Evolutionary conservation across 1,140 invertebrate genomes (phyloP).

Genomic region (Drosophila navojoa): DNA sequence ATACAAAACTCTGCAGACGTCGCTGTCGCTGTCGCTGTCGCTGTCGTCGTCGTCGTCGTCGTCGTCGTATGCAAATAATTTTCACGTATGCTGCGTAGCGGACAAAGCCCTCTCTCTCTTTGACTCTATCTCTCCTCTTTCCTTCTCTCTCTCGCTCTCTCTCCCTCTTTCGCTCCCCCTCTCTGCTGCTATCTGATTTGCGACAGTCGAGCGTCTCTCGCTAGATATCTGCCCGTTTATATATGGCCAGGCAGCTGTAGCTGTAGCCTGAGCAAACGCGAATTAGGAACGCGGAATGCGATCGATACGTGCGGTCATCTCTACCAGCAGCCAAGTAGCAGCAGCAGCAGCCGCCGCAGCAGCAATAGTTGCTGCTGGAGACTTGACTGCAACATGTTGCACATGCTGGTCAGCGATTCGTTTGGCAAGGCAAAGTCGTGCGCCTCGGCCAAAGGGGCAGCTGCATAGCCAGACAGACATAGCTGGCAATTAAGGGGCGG

Average conservation of each 20-base stretch:
- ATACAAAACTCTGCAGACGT: slow-evolving; percentile 18
- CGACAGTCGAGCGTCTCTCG: slow-evolving; percentile 64
- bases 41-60: not conserved
- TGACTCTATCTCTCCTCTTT: not conserved
- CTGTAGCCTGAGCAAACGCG: slow-evolving; percentile 65
- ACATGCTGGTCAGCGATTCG: slow-evolving; percentile 80
- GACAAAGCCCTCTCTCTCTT: slow-evolving; percentile 1
- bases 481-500: slow-evolving; percentile 77
- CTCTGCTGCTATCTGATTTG: slow-evolving; percentile 71
- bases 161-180: not conserved
- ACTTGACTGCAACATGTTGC: slow-evolving; percentile 67
- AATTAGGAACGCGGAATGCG: slow-evolving; percentile 82
- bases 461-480: slow-evolving; percentile 60
- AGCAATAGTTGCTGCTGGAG: slow-evolving; percentile 3
- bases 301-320: slow-evolving; percentile 77
- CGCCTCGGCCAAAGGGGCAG: slow-evolving; percentile 39
- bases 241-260: slow-evolving; percentile 67
- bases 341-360: slow-evolving; percentile 43
- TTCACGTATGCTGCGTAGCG: slow-evolving; percentile 63
- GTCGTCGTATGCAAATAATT: slow-evolving; percentile 73
- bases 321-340: slow-evolving; percentile 48
- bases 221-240: slow-evolving; percentile 57
- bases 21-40: no score
- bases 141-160: not conserved
- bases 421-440: slow-evolving; percentile 74